Conservation (phyloP, 2,797 vertebrate species). For the Scolopax bukidnonensis region DNA sequence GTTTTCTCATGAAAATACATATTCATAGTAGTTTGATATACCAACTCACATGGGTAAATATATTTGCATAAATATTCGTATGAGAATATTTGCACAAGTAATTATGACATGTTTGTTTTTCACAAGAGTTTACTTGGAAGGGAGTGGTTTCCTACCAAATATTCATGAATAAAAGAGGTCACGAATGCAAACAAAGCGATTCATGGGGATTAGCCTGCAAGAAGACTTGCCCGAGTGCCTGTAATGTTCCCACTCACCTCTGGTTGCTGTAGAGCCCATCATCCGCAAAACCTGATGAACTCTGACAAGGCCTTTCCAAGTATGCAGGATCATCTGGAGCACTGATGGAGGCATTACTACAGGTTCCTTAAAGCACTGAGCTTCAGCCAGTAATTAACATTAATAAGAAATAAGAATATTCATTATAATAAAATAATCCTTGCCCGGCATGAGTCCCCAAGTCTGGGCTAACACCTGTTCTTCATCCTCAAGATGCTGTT, state of each 20-base stretch:
- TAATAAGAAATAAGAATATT: constrained; percentile 57
- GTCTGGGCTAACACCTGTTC: constrained; percentile 57
- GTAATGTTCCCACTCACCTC: neutral
- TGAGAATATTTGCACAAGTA: neutral
- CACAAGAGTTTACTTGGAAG: neutral
- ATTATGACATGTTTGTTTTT: constrained; percentile 38
- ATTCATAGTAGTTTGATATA: neutral
- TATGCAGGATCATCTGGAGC: constrained; percentile 15
- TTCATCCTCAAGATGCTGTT: neutral
- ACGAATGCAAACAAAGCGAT: neutral
- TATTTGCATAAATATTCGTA: constrained; percentile 14
- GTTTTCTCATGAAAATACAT: neutral
- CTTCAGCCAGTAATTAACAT: constrained; percentile 38
- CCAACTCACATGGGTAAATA: neutral
- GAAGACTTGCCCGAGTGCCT: constrained; percentile 4
- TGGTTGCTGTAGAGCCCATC: neutral
- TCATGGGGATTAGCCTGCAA: neutral
- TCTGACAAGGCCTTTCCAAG: constrained; percentile 1
- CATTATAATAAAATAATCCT: constrained; percentile 66
- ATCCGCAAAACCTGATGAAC: constrained; percentile 14
- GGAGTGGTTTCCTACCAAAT: neutral
- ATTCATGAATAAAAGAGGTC: constrained; percentile 33
- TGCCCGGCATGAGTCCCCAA: neutral
- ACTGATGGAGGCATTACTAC: neutral
- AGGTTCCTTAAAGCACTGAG: constrained; percentile 6